Base-by-base conservation (phyloP, 2,888 invertebrate genomes). In the Sylvicola fuscatus region DNA sequence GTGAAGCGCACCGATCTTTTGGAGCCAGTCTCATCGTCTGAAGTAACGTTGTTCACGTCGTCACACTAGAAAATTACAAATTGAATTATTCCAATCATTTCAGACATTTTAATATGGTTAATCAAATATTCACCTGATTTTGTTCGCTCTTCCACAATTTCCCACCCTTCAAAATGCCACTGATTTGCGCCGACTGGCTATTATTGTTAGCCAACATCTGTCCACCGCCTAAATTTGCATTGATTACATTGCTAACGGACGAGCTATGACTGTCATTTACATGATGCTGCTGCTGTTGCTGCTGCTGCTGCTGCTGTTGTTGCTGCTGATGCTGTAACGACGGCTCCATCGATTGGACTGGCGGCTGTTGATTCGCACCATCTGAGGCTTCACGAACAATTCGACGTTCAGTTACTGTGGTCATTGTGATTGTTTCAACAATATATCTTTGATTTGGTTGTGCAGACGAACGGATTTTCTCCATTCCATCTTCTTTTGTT, bases 141-240 rank as follows among this genome's bases (percentile, higher is more conserved):
- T 46, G 44, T 37, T 70, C 53, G 38, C 68, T 68, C 46, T 76
- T 76, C 80, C 81, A 80, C 11, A 81, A 61, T 40, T 76, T 65
- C 7, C 81, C 80, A 11, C 81, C 79, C 52, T 81, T 81, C 3
- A 81, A 59, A 39, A 81, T 82, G 17, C 82, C 81, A 33, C 72
- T 74, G 26, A 74, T 61, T 37, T 66, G 62, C 40, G 62, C 61
- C 2, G 74, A 70, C 8, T 4, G 34, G 32, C 33, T 21, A 15
- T 31, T 39, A 16, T 34, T 21, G n/a, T 27, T 27, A 26, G 21
- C 21, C 21, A 21, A 21, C 21, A 21, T 21, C 5, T 21, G 21
- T 21, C 21, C 21, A 6, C 21, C 21, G 21, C 5, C 8, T 21
- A 21, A 4, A 21, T 21, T 21, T 6, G 21, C 21, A 21, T 21